phyloP scores from a whole-genome alignment of 2,888 invertebrate species.

The Pseudococcus viburni region DNA sequence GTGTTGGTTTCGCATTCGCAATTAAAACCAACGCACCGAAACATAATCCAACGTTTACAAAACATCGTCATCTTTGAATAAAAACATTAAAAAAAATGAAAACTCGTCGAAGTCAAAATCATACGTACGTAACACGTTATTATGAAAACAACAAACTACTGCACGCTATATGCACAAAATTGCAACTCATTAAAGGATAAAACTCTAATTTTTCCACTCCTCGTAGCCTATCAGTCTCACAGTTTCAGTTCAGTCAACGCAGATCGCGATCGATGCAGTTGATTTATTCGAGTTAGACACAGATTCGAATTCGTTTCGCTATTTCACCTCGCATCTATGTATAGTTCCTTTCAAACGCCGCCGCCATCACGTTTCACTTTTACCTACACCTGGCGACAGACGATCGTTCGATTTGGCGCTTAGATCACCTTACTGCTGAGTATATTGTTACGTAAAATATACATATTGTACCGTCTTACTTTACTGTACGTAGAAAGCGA shows the following conservation, averaged over 20 bases:
- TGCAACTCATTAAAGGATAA: slow-evolving; percentile 25
- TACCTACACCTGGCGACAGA: background rate
- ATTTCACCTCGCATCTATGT: background rate
- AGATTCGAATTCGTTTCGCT: slow-evolving; percentile 19
- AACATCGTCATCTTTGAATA: background rate
- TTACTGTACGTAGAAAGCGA: background rate
- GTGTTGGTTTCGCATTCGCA: background rate
- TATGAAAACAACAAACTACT: background rate
- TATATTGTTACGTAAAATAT: background rate
- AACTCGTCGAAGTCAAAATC: background rate
- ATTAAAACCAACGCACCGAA: background rate
- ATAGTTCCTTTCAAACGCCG: background rate
- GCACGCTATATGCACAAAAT: slow-evolving; percentile 14
- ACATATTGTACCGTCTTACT: background rate
- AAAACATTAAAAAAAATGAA: background rate
- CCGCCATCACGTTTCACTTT: background rate
- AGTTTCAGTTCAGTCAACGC: background rate
- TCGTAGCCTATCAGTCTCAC: background rate
- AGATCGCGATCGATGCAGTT: background rate
- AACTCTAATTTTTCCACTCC: background rate
- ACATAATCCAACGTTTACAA: background rate
- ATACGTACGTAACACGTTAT: background rate
- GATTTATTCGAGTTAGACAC: background rate
- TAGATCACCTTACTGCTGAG: background rate
- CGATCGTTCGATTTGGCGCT: background rate